Conservation (phyloP, 2,797 vertebrate species). For the Siniperca undulata region DNA sequence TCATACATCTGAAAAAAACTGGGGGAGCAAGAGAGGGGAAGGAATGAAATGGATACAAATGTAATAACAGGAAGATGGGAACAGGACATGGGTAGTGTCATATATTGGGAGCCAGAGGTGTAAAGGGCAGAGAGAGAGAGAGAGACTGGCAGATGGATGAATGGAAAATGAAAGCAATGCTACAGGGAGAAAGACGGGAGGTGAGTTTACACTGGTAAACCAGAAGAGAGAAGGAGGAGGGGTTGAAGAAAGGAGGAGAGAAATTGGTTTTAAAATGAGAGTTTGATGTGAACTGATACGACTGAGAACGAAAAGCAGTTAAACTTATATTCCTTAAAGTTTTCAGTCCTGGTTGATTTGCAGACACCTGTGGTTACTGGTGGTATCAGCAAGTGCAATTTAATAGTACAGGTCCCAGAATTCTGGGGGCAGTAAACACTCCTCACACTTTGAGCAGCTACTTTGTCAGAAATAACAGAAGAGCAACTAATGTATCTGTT, state of each 20-base stretch:
- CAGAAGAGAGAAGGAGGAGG: slow-evolving; percentile 8
- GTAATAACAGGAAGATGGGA: slow-evolving; percentile 24
- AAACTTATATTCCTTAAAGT: not conserved
- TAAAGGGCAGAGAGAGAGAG: slow-evolving; percentile 23
- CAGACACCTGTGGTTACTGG: not conserved
- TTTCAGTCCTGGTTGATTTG: not conserved
- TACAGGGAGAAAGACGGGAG: not conserved
- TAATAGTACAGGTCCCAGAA: not conserved
- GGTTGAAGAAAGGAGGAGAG: not conserved
- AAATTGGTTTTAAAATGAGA: not conserved
- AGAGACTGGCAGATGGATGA: slow-evolving; percentile 25
- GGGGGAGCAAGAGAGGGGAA: slow-evolving; percentile 6
- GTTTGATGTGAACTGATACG: not conserved
- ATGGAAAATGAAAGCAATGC: slow-evolving; percentile 15
- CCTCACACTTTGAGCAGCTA: not conserved
- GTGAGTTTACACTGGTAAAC: not conserved
- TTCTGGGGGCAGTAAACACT: not conserved
- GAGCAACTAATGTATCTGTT: not conserved
- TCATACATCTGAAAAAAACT: slow-evolving; percentile 73
- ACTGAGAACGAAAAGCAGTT: not conserved
- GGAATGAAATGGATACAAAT: slow-evolving; percentile 50
- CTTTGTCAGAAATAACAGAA: not conserved
- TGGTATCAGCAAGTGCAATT: not conserved
- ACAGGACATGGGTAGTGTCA: not conserved
- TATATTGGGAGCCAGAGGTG: not conserved